Evolutionary conservation across 2,113 vertebrate genomes (phyloP).

Genomic region (Tyto alba): DNA sequence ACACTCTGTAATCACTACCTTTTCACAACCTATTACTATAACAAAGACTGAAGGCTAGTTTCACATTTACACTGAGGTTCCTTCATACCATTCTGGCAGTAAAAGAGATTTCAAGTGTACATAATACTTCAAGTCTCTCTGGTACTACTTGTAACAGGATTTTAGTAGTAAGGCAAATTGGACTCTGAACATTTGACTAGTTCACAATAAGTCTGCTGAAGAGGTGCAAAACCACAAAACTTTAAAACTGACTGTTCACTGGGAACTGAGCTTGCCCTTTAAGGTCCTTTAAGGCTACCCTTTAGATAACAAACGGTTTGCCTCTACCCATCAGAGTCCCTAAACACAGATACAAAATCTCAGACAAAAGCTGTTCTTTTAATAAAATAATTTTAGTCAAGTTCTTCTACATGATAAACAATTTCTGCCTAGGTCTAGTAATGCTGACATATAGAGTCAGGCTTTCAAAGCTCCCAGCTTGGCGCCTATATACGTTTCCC

Average conservation of each 20-base stretch:
- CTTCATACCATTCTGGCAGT: not conserved
- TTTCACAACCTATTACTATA: not conserved
- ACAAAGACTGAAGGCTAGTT: not conserved
- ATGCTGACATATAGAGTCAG: not conserved
- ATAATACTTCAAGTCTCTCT: not conserved
- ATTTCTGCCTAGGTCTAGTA: not conserved
- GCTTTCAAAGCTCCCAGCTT: not conserved
- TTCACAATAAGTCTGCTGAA: not conserved
- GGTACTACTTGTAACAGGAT: not conserved
- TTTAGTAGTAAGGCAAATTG: not conserved
- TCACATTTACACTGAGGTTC: not conserved
- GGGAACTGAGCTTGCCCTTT: not conserved
- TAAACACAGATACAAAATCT: not conserved
- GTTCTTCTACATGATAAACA: not conserved
- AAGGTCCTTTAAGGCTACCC: not conserved
- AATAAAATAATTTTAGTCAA: not conserved
- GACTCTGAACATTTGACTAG: not conserved
- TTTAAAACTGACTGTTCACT: not conserved
- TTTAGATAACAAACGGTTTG: not conserved
- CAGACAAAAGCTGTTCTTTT: not conserved
- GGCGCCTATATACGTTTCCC: not conserved
- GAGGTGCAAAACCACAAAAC: not conserved
- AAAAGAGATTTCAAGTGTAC: not conserved
- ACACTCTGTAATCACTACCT: not conserved
- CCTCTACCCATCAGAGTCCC: not conserved